A percentile compares a stretch with the other conserved stretches of the same genome.
phyloP scores from a whole-genome alignment of 2,113 vertebrate species.

The Onychostoma macrolepis region DNA sequence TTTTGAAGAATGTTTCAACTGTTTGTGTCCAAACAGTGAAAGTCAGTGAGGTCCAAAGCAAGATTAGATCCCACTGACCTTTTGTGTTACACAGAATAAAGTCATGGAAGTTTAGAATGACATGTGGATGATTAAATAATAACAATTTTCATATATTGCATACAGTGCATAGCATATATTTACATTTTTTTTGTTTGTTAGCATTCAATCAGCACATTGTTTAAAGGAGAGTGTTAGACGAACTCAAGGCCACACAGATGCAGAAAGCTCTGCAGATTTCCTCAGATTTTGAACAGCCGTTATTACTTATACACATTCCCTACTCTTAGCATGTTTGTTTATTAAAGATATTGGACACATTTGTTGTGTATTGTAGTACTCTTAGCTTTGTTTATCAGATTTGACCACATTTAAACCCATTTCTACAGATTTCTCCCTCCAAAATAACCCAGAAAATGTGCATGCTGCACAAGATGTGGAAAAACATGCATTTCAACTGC shows the following conservation, averaged over 20 bases:
- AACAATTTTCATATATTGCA: background rate
- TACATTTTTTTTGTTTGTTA: background rate
- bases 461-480: background rate
- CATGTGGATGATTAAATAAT: background rate
- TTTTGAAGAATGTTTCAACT: background rate
- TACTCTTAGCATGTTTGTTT: background rate
- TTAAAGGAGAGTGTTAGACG: background rate
- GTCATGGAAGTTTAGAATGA: background rate
- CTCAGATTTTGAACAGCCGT: slow-evolving; percentile 6
- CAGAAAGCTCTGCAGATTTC: background rate
- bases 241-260: background rate
- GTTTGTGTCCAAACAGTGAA: background rate
- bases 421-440: background rate
- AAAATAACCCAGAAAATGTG: background rate
- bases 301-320: slow-evolving; percentile 6
- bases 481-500: background rate
- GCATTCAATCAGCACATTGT: slow-evolving; percentile 13
- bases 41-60: background rate
- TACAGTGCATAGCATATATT: background rate
- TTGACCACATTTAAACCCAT: background rate
- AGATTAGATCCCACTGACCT: background rate
- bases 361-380: background rate
- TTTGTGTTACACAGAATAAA: background rate
- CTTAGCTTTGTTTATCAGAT: background rate
- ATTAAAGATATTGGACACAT: background rate